Conservation (phyloP, 2,113 vertebrate genomes). For the Thamnaconus septentrionalis region DNA sequence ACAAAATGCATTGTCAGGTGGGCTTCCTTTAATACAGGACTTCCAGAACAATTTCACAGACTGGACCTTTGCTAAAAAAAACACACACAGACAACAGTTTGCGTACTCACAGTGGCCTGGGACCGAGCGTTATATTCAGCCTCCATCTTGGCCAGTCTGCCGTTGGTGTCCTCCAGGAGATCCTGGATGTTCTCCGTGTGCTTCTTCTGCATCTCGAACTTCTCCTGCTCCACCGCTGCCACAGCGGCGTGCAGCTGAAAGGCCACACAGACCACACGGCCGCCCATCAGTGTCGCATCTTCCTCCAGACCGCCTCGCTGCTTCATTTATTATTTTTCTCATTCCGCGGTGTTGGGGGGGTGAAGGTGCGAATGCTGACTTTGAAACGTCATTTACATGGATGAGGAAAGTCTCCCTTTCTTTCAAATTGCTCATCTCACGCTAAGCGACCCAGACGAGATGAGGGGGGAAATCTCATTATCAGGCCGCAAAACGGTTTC, state of each 20-base stretch:
- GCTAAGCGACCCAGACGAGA: constrained; percentile 25
- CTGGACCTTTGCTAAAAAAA: too few relatives aligned
- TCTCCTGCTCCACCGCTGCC: constrained; percentile 91
- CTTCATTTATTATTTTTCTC: not conserved
- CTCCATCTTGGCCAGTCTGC: constrained; percentile 86
- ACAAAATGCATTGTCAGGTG: too few relatives aligned
- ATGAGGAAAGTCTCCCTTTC: constrained; percentile 2
- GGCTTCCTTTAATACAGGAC: too few relatives aligned
- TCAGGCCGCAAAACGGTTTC: constrained; percentile 11
- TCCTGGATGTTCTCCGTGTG: constrained; percentile 89
- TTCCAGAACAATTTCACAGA: too few relatives aligned
- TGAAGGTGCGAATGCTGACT: too few relatives aligned
- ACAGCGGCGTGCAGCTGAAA: constrained; percentile 82
- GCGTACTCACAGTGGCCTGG: constrained; percentile 80
- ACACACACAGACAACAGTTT: not conserved
- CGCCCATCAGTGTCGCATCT: not conserved
- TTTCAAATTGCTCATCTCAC: constrained; percentile 14
- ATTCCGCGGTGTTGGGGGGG: too few relatives aligned
- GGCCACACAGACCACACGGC: not conserved
- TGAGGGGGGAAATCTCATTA: constrained; percentile 38
- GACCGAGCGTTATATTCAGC: constrained; percentile 80
- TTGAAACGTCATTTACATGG: constrained; percentile 7
- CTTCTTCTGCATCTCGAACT: constrained; percentile 86
- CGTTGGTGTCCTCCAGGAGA: constrained; percentile 87
- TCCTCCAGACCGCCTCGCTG: not conserved